These are phyloP conservation scores for Didymodactylos carnosus DNA, from an alignment of 2,888 invertebrate species.

Conservation along the genomic window DNA sequence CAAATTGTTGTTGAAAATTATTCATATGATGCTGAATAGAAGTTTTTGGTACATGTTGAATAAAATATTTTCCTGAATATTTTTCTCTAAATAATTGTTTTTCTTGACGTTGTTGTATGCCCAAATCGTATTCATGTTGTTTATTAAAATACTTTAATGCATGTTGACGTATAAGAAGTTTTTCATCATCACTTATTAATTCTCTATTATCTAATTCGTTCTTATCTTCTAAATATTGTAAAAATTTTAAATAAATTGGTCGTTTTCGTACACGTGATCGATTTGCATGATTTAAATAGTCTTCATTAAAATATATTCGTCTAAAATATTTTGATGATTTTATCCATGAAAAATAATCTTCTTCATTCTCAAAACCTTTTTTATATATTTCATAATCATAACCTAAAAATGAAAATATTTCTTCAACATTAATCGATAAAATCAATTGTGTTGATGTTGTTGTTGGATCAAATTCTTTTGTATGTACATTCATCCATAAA, in stretches of 20 bases:
- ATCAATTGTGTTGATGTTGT: background rate
- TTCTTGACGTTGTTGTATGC: background rate
- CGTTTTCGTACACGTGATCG: background rate
- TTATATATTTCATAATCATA: background rate
- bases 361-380: background rate
- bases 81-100: background rate
- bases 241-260: background rate
- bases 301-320: background rate
- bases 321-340: background rate
- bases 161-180: background rate
- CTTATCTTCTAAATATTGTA: background rate
- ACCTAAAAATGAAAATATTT: background rate
- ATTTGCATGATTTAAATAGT: background rate
- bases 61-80: background rate
- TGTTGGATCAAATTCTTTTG: background rate
- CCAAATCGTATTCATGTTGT: background rate
- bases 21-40: background rate
- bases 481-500: background rate
- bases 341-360: background rate
- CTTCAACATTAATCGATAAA: background rate
- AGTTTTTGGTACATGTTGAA: background rate
- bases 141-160: background rate
- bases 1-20: background rate
- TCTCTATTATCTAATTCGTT: background rate
- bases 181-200: background rate